phyloP scores from a whole-genome alignment of 2,797 vertebrate species.

The Telmatherina bonti region DNA sequence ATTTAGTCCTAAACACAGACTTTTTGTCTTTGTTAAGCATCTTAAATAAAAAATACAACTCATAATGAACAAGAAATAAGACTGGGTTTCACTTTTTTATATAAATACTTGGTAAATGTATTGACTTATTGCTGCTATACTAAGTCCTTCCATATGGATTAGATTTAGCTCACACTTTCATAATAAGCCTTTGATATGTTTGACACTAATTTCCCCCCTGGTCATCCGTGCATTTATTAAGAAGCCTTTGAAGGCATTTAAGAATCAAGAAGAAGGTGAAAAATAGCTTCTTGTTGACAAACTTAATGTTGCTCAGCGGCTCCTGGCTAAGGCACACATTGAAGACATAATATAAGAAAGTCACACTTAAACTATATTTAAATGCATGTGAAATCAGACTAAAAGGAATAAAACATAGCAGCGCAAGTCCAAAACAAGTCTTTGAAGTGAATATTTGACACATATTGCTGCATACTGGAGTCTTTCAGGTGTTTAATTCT shows the following conservation, averaged over 20 bases:
- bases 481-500: slow-evolving; percentile 22
- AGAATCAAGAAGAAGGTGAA: not conserved
- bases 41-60: not conserved
- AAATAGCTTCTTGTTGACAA: slow-evolving; percentile 9
- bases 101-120: not conserved
- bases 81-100: not conserved
- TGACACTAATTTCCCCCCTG: not conserved
- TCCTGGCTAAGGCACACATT: too few species aligned
- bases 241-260: slow-evolving; percentile 4
- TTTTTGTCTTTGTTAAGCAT: not conserved
- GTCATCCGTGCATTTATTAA: slow-evolving; percentile 4
- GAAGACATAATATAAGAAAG: too few species aligned
- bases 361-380: too few species aligned
- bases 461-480: too few species aligned
- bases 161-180: not conserved
- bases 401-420: slow-evolving; percentile 33
- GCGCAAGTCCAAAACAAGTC: not conserved
- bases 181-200: not conserved
- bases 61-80: not conserved
- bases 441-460: too few species aligned
- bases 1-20: not conserved
- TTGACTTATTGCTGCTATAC: not conserved
- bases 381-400: too few species aligned
- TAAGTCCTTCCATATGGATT: not conserved
- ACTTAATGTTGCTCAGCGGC: slow-evolving; percentile 10